Evolutionary conservation across 2,797 vertebrate genomes (phyloP).

Genomic region (Pseudopleuronectes americanus): DNA sequence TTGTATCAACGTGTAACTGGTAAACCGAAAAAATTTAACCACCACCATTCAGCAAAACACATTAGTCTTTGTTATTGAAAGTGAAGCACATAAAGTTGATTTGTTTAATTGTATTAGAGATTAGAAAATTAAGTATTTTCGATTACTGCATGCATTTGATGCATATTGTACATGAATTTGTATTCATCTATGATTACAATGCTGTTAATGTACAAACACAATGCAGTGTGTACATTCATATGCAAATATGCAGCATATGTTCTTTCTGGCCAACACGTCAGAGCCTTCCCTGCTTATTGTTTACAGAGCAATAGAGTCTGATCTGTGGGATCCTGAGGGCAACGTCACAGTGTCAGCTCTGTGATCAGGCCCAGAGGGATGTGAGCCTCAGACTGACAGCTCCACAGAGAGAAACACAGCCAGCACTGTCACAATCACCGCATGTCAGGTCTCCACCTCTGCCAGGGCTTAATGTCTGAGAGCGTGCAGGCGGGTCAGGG

Average conservation of each 20-base stretch:
- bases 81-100: not conserved
- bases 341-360: slow-evolving; percentile 4
- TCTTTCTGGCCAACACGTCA: too few relatives aligned
- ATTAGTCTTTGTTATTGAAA: not conserved
- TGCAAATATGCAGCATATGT: not conserved
- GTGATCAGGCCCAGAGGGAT: slow-evolving; percentile 7
- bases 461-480: not conserved
- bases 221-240: not conserved
- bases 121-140: too few relatives aligned
- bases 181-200: too few relatives aligned
- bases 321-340: not conserved
- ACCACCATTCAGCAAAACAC: not conserved
- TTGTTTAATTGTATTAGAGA: too few relatives aligned
- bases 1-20: too few relatives aligned
- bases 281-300: too few relatives aligned
- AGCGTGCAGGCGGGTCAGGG: slow-evolving; percentile 3
- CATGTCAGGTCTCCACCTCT: slow-evolving; percentile 16
- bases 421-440: slow-evolving; percentile 11
- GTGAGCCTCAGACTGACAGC: slow-evolving; percentile 28
- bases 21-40: not conserved
- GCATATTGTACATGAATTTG: too few relatives aligned
- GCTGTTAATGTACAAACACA: too few relatives aligned
- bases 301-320: too few relatives aligned
- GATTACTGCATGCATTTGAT: too few relatives aligned
- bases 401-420: slow-evolving; percentile 13